A percentile compares a stretch with the other conserved stretches of the same genome.
phyloP scores from a whole-genome alignment of 2,888 invertebrate genomes.

The Lissonota sp. region DNA sequence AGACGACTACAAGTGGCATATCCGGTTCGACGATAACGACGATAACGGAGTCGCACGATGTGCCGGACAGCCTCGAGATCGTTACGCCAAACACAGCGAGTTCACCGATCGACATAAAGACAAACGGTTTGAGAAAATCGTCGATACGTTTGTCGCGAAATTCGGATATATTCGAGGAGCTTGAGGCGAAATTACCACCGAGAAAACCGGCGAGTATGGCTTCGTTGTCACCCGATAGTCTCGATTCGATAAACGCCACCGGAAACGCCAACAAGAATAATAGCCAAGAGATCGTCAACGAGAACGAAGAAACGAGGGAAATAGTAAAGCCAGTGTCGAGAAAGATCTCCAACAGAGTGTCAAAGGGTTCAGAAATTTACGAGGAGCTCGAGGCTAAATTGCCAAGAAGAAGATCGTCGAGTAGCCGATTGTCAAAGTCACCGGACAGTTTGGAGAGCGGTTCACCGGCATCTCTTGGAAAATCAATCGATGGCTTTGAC shows the following conservation, averaged over 20 bases:
- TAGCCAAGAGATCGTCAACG: slow-evolving; percentile 32
- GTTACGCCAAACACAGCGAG: slow-evolving; percentile 63
- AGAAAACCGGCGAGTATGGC: slow-evolving; percentile 72
- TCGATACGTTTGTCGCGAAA: slow-evolving; percentile 77
- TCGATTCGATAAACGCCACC: slow-evolving; percentile 73
- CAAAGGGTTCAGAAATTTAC: slow-evolving; percentile 76
- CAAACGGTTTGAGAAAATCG: slow-evolving; percentile 74
- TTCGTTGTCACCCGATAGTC: slow-evolving; percentile 80
- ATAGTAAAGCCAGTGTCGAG: slow-evolving; percentile 67
- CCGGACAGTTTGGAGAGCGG: slow-evolving; percentile 78
- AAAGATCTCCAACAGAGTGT: slow-evolving; percentile 72
- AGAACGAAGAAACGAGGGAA: slow-evolving; percentile 68
- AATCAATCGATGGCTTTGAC: slow-evolving; percentile 79
- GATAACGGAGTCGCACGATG: slow-evolving; percentile 73
- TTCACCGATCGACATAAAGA: slow-evolving; percentile 68
- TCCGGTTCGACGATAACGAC: slow-evolving; percentile 65
- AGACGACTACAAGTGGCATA: slow-evolving; percentile 61
- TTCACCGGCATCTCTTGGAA: slow-evolving; percentile 72
- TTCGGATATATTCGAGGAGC: slow-evolving; percentile 80
- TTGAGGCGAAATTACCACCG: slow-evolving; percentile 73
- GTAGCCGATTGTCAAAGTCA: slow-evolving; percentile 77
- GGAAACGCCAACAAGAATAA: slow-evolving; percentile 37
- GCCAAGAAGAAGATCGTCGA: slow-evolving; percentile 75
- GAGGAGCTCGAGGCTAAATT: slow-evolving; percentile 75
- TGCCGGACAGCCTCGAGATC: slow-evolving; percentile 74